Base-by-base conservation (phyloP, 2,797 vertebrate genomes). In the Cirrhinus mrigala region DNA sequence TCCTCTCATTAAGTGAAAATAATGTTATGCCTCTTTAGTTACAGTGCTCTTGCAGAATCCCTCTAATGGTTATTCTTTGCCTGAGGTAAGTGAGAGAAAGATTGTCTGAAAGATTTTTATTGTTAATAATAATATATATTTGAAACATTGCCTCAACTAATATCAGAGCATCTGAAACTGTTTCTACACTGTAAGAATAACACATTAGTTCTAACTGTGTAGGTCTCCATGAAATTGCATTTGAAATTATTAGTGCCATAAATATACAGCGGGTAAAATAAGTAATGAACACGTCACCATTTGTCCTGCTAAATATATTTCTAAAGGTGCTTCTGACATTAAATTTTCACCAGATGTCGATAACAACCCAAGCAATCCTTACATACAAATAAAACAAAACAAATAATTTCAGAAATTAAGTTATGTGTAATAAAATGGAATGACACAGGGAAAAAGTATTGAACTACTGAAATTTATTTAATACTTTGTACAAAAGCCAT, bases 121-220 rank as follows among this genome's bases (percentile, higher is more conserved):
- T 81, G 24, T 33, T 68, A n/a, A 37, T 37, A 8, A 44, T 81
- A 24, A 40, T 29, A 80, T 29, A 69, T 54, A 29, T 73, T n/a
- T 66, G 18, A 68, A 81, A 69, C 8, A 18, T 18, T 5, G 14
- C 20, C 24, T 56, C 29, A 6, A 33, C n/a, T 46, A 46, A 48
- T 73, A 24, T 46, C 44, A 73, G 9, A 48, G 14, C 24, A 48
- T 73, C 16, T 40, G n/a, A 14, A 14, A 62, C n/a, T 18, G 64
- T 18, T 66, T 66, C 29, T 66, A 9, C 64, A 66, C 15, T 68
- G n/a, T n/a, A 50, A 27, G 12, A 48, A 24, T 16, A 50, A 27
- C 1, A 18, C 5, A 27, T 48, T 24, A 11, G 54, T 27, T 20
- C 2, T 1, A 73, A 9, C 22, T 50, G 24, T 50, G 46, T 29